Evolutionary conservation across 2,797 vertebrate genomes (phyloP).

Genomic region (Liparis tanakae): DNA sequence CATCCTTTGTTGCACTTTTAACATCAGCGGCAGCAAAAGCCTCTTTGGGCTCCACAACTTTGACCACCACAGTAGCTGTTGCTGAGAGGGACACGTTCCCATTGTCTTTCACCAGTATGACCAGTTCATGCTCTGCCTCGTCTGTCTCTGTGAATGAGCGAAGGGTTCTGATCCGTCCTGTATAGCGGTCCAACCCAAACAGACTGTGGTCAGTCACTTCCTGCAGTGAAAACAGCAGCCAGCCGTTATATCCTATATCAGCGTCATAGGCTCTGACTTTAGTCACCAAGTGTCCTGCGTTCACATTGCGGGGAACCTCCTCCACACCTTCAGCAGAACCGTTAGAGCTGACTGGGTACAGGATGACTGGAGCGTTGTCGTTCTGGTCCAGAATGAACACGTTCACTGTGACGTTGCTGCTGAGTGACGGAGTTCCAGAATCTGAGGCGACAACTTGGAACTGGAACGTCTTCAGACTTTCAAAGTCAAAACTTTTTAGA

Average conservation of each 20-base stretch:
- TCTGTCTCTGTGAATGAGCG: constrained; percentile 49
- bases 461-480: background rate
- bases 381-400: constrained; percentile 9
- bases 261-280: background rate
- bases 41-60: constrained; percentile 40
- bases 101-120: constrained; percentile 54
- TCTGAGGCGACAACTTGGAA: background rate
- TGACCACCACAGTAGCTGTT: constrained; percentile 50
- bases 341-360: constrained; percentile 7
- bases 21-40: constrained; percentile 40
- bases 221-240: constrained; percentile 45
- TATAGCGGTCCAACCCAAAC: constrained; percentile 57
- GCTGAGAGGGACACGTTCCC: constrained; percentile 14
- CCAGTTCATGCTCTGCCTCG: constrained; percentile 45
- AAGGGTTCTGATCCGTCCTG: constrained; percentile 52
- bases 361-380: constrained; percentile 5
- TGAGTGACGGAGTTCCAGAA: constrained; percentile 6
- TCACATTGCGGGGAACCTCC: background rate
- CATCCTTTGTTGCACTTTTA: constrained; percentile 3
- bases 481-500: background rate
- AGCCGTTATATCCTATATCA: constrained; percentile 12
- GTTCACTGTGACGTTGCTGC: constrained; percentile 7
- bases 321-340: background rate
- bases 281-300: constrained; percentile 53
- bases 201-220: constrained; percentile 44